Evolutionary conservation across 2,113 vertebrate genomes (phyloP).

Genomic region (Morone saxatilis): DNA sequence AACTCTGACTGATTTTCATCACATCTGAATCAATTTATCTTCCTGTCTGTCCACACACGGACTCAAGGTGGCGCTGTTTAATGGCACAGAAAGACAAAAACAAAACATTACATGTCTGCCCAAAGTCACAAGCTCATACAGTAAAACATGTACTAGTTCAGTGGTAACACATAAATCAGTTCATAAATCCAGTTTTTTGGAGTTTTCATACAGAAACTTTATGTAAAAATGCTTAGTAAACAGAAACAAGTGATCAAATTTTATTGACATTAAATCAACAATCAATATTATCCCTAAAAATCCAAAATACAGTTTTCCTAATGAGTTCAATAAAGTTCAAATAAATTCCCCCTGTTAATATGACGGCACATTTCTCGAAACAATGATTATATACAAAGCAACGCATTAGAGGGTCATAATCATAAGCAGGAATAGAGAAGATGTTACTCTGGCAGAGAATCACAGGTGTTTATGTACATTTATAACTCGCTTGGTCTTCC

Average conservation of each 20-base stretch:
- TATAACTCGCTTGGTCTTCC: neutral
- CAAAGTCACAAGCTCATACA: too few relatives aligned
- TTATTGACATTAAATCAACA: neutral
- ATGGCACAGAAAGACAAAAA: neutral
- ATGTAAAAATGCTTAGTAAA: neutral
- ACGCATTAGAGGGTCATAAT: neutral
- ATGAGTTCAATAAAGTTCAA: too few relatives aligned
- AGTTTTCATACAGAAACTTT: neutral
- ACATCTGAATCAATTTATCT: neutral
- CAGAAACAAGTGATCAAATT: neutral
- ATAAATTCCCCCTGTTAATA: too few relatives aligned
- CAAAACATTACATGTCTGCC: neutral
- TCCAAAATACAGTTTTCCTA: neutral
- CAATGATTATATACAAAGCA: neutral
- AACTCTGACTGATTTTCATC: slow-evolving; percentile 1
- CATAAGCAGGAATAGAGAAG: neutral
- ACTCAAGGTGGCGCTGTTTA: neutral
- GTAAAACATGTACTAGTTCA: neutral
- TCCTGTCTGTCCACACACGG: neutral
- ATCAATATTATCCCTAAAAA: neutral
- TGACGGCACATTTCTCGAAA: neutral
- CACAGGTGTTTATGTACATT: slow-evolving; percentile 11
- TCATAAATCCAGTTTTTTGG: too few relatives aligned
- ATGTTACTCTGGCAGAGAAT: neutral
- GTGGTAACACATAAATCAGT: neutral